Evolutionary conservation across 2,888 invertebrate species (phyloP), one percentile per base, ranked within the genome.

Genomic region (Hypselothyrea guttata): DNA sequence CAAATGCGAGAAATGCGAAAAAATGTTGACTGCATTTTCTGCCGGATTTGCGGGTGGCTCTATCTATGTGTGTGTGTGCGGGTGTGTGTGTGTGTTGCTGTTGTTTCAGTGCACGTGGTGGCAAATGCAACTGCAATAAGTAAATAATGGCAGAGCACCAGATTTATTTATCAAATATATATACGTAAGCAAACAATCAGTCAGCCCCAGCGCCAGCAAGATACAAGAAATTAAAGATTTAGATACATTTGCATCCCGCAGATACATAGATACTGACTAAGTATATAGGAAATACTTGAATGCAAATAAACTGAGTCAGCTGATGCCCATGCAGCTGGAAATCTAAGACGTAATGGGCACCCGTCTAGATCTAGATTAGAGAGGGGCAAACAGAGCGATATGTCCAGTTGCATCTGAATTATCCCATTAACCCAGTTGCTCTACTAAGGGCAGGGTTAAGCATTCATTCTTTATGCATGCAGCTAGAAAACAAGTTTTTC

Each of bases 121-220:
- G 57, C 61, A 57, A 82, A 82, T 71, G 70, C 84, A 66, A 53
- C 52, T 45, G 46, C 60, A 63, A 58, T 66, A 63, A 57, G 77
- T 54, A 77, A 77, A 77, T 84, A 77, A 70, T 64, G 61, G 40
- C 73, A 63, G 55, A 75, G 22, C 60, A 74, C 71, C 40, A 72
- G 57, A 77, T 82, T 62, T 63, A 71, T 62, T 51, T 48, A 44
- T 41, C 64, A 42, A 48, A 49, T 34, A 48, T 40, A 22, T 46
- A 31, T 15, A 16, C 9, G n/a, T 31, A 54, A 9, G 45, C 46
- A 54, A 49, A 53, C 22, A 56, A 41, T 38, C 27, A 42, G 28
- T 15, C 15, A 22, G 28, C 7, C 13, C 37, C 40, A 52, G 45
- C 16, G 41, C 56, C 51, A 69, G 51, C 33, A 11, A 41, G 38